Conservation (phyloP, 2,797 vertebrate species). For the Loris lydekkerianus region DNA sequence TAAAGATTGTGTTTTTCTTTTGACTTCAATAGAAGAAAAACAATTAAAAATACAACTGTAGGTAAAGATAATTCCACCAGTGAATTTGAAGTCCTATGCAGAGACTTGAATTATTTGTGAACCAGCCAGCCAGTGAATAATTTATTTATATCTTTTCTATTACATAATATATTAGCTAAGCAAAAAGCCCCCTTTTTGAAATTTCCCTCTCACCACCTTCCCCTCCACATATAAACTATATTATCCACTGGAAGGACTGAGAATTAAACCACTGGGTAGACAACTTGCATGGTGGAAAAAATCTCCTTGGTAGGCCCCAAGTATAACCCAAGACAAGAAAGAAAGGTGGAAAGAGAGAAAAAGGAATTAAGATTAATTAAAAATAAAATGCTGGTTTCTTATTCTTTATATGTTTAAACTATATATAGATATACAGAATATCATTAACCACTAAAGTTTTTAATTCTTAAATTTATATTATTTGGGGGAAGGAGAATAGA, state of each 20-base stretch:
- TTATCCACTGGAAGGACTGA: conserved; percentile 61
- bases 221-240: conserved; percentile 62
- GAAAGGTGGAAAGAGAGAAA: neutral
- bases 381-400: conserved; percentile 21
- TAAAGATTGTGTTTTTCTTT: conserved; percentile 63
- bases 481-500: neutral
- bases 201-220: conserved; percentile 70
- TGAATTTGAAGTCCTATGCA: conserved; percentile 65
- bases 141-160: conserved; percentile 69
- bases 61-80: conserved; percentile 59
- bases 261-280: conserved; percentile 70
- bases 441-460: neutral
- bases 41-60: conserved; percentile 59
- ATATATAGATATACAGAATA: neutral
- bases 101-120: conserved; percentile 63
- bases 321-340: conserved; percentile 44
- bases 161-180: conserved; percentile 72
- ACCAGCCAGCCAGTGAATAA: conserved; percentile 47
- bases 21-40: conserved; percentile 48
- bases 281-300: conserved; percentile 70
- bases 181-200: conserved; percentile 72
- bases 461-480: neutral
- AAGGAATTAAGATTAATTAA: conserved; percentile 27
- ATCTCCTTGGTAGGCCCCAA: conserved; percentile 63
- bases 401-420: conserved; percentile 40